Evolutionary conservation across 2,888 invertebrate species (phyloP).

Genomic region (Cheilosia pagana): DNA sequence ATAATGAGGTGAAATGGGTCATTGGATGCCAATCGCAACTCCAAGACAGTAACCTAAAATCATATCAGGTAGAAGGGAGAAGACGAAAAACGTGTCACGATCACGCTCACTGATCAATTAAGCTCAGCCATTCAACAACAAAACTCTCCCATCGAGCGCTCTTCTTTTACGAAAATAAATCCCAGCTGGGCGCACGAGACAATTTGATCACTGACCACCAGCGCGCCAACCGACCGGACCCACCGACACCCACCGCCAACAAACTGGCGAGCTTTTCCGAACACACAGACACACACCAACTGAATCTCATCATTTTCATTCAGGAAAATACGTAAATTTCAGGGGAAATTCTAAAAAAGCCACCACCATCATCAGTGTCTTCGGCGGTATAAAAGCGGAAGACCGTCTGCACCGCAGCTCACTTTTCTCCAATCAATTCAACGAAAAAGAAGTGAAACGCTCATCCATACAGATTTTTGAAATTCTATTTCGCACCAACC

Average conservation of each 20-base stretch:
- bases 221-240: not conserved
- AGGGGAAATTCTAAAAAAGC: conserved; percentile 63
- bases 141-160: conserved; percentile 28
- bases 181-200: conserved; percentile 32
- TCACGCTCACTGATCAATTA: conserved; percentile 18
- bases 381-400: conserved; percentile 59
- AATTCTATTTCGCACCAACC: conserved; percentile 2
- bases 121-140: conserved; percentile 12
- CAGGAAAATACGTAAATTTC: conserved; percentile 44
- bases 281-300: not conserved
- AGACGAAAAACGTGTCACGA: not conserved
- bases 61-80: conserved; percentile 1
- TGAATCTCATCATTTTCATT: conserved; percentile 50
- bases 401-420: conserved; percentile 77
- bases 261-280: conserved; percentile 48
- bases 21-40: not conserved
- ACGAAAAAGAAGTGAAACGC: conserved; percentile 77
- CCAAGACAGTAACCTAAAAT: not conserved
- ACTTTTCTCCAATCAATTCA: conserved; percentile 82
- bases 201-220: not conserved
- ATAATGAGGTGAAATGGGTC: not conserved
- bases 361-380: conserved; percentile 3
- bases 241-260: conserved; percentile 42
- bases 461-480: conserved; percentile 1
- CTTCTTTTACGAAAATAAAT: conserved; percentile 52